Evolutionary conservation across 2,113 vertebrate genomes (phyloP).

Genomic region (Ellobius talpinus): DNA sequence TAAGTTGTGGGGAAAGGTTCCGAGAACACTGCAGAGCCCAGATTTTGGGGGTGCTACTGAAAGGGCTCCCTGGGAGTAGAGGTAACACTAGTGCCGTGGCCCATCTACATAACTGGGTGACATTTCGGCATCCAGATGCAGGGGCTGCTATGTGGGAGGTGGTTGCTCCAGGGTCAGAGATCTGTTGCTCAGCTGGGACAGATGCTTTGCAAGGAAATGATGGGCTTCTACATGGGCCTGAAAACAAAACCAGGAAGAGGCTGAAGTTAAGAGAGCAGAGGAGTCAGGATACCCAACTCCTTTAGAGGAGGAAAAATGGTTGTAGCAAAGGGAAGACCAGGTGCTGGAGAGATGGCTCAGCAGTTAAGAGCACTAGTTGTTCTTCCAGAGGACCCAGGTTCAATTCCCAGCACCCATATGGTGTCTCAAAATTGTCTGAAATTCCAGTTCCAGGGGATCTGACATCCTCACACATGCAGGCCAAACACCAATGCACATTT

Average conservation of each 20-base stretch:
- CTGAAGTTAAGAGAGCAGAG: not conserved
- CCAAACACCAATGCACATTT: too few relatives aligned
- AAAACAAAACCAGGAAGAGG: not conserved
- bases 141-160: too few relatives aligned
- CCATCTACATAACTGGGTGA: rapidly evolving
- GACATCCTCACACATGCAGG: too few relatives aligned
- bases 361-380: too few relatives aligned
- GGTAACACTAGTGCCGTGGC: not conserved
- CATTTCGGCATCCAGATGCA: not conserved
- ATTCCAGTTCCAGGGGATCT: too few relatives aligned
- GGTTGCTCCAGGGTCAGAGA: not conserved
- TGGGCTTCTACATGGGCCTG: not conserved
- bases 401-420: too few relatives aligned
- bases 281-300: not conserved
- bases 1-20: not conserved
- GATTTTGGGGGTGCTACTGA: not conserved
- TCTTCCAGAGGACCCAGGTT: too few relatives aligned
- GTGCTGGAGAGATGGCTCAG: too few relatives aligned
- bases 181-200: not conserved
- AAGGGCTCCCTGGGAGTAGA: too few relatives aligned
- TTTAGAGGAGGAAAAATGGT: not conserved
- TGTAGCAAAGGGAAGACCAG: rapidly evolving
- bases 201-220: not conserved
- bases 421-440: too few relatives aligned
- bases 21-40: not conserved